Conservation (phyloP, 2,797 vertebrate species). For the Brachyrhaphis roseni region DNA sequence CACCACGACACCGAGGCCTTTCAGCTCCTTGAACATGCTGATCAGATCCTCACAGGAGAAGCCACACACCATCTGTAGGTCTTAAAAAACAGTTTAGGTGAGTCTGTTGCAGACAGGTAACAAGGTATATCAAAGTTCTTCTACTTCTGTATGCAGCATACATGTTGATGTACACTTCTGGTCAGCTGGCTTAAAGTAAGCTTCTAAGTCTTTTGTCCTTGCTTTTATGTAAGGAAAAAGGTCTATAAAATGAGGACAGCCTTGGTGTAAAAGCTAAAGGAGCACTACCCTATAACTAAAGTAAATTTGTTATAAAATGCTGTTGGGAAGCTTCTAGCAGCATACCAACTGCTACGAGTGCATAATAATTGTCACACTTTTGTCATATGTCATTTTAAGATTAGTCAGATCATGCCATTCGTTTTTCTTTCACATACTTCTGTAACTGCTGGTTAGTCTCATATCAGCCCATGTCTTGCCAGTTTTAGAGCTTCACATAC, state of each 20-base stretch:
- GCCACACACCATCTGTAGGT: constrained; percentile 93
- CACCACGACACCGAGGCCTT: constrained; percentile 90
- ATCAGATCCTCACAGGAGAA: constrained; percentile 95
- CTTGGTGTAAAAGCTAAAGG: background rate
- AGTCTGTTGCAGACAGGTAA: background rate
- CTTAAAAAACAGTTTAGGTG: constrained; percentile 57
- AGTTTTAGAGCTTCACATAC: background rate
- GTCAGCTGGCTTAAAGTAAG: background rate
- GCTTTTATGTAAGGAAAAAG: background rate
- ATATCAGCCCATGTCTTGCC: background rate
- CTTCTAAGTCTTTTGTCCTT: background rate
- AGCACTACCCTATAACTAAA: no score
- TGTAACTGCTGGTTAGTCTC: background rate
- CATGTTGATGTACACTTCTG: background rate
- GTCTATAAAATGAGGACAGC: background rate
- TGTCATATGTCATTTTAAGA: background rate
- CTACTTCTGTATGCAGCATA: background rate
- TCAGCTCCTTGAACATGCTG: constrained; percentile 94
- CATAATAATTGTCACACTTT: background rate
- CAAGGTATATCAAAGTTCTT: background rate
- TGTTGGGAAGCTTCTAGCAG: no score
- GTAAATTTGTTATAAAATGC: no score
- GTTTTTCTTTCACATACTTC: background rate
- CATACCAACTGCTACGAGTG: background rate
- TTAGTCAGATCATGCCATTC: background rate